These are phyloP conservation scores for Hyles vespertilio DNA, from an alignment of 1,140 invertebrate species.

Conservation along the genomic window DNA sequence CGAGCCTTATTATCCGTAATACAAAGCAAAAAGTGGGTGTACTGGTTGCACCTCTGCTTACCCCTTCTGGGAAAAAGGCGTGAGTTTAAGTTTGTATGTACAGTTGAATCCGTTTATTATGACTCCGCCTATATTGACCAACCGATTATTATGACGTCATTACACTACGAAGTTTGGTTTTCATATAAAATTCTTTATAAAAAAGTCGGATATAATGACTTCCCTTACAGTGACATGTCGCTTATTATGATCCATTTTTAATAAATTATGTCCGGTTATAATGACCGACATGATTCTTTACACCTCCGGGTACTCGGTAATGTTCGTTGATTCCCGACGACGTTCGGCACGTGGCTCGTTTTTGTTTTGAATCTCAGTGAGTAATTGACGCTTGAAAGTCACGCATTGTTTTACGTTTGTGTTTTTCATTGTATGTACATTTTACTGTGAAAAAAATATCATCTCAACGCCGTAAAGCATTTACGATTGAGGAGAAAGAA, in stretches of 20 bases:
- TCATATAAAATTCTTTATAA: conserved; percentile 19
- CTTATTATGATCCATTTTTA: conserved; percentile 6
- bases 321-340: conserved; percentile 2
- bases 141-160: conserved; percentile 15
- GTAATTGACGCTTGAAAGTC: background rate
- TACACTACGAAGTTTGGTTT: conserved; percentile 15
- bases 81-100: no score
- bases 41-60: no score
- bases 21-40: no score
- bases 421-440: no score
- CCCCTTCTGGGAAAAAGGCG: no score
- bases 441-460: conserved; percentile 5
- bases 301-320: background rate
- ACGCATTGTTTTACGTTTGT: background rate
- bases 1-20: no score
- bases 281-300: conserved; percentile 7
- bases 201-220: conserved; percentile 8
- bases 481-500: conserved; percentile 37
- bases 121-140: conserved; percentile 19
- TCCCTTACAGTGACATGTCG: conserved; percentile 1
- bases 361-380: conserved; percentile 4
- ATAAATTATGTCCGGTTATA: conserved; percentile 11
- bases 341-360: conserved; percentile 5
- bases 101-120: conserved; percentile 11
- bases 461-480: conserved; percentile 21